Conservation (phyloP, 2,888 invertebrate genomes). For the Drosophila macrospina region DNA sequence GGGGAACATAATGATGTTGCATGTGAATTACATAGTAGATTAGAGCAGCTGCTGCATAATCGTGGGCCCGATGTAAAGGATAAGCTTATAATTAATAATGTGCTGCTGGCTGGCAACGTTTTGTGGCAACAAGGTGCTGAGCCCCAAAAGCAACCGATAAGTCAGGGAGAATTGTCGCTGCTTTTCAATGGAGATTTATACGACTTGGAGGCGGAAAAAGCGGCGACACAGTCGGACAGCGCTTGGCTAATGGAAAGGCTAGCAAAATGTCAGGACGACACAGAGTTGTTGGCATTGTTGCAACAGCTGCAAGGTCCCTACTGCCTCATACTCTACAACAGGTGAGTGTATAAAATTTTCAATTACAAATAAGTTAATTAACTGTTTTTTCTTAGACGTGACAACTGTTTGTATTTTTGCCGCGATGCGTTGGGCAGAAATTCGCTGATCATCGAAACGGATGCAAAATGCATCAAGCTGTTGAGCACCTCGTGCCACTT, state of each 20-base stretch:
- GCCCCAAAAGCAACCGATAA: conserved; percentile 89
- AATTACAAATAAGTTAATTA: not conserved
- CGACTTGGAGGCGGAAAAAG: conserved; percentile 83
- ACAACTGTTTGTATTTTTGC: conserved; percentile 90
- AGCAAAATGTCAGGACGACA: conserved; percentile 64
- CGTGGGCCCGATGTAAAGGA: conserved; percentile 60
- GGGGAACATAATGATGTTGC: conserved; percentile 6
- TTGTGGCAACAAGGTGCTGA: conserved; percentile 93
- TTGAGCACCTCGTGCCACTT: conserved; percentile 63
- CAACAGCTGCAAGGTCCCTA: conserved; percentile 92
- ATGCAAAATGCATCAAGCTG: conserved; percentile 50
- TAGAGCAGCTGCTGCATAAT: conserved; percentile 45
- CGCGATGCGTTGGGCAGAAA: conserved; percentile 94
- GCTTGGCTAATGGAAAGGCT: conserved; percentile 68
- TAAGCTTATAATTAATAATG: conserved; percentile 24
- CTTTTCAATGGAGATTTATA: conserved; percentile 97
- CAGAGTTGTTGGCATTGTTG: conserved; percentile 85
- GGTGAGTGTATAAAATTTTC: conserved; percentile 2
- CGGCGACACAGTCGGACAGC: conserved; percentile 72
- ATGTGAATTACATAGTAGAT: conserved; percentile 19
- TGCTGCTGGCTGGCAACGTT: conserved; percentile 87
- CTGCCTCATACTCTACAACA: conserved; percentile 92
- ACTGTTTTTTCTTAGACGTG: conserved; percentile 64
- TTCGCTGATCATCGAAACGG: conserved; percentile 89
- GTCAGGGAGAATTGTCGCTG: conserved; percentile 88